phyloP scores from a whole-genome alignment of 2,797 vertebrate species.

The Falco novaeseelandiae region DNA sequence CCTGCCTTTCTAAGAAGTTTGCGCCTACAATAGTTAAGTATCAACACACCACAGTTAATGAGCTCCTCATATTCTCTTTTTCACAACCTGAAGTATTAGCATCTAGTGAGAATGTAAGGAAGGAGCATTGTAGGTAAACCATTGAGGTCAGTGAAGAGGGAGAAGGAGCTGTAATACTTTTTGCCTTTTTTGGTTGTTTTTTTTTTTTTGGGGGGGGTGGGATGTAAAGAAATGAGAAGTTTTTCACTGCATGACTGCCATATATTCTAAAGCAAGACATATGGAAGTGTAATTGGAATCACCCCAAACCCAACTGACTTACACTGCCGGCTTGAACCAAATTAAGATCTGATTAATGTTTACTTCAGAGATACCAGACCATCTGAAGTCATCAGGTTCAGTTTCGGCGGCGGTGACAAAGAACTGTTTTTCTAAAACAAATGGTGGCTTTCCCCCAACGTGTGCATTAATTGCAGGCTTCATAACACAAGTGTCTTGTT shows the following conservation, averaged over 20 bases:
- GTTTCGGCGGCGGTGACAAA: neutral
- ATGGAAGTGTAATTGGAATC: neutral
- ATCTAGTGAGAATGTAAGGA: neutral
- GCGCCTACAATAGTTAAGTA: neutral
- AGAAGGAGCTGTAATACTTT: neutral
- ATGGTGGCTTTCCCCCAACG: neutral
- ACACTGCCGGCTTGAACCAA: neutral
- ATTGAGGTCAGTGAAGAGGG: neutral
- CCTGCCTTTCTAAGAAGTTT: neutral
- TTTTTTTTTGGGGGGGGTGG: too few species aligned
- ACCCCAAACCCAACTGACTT: neutral
- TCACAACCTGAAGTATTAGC: neutral
- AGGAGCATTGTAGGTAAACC: neutral
- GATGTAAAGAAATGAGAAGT: neutral
- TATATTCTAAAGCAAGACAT: neutral
- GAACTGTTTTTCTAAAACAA: conserved; percentile 1
- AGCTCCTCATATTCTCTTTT: neutral
- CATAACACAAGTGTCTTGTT: neutral
- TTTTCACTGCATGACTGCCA: neutral
- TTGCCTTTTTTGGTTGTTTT: too few species aligned
- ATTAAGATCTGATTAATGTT: neutral
- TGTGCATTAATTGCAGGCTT: neutral
- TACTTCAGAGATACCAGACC: neutral
- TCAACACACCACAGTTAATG: neutral
- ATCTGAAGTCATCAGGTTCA: neutral